phyloP scores from a whole-genome alignment of 2,113 vertebrate species.

The Semicossyphus pulcher region DNA sequence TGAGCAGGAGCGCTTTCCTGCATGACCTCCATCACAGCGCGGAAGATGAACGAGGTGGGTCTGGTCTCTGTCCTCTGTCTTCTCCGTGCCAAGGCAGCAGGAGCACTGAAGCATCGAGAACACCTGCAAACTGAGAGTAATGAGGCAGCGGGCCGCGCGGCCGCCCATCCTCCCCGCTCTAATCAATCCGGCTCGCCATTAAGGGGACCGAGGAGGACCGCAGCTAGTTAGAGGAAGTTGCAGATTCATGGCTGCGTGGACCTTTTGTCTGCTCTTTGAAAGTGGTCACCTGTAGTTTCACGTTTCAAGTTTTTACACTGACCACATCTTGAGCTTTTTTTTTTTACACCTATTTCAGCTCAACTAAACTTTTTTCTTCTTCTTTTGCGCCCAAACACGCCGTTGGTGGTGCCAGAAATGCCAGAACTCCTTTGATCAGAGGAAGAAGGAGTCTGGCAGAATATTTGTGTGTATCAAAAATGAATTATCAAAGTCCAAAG shows the following conservation, averaged over 20 bases:
- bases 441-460: background rate
- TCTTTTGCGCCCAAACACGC: background rate
- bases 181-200: slow-evolving; percentile 82
- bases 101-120: slow-evolving; percentile 71
- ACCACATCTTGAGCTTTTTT: background rate
- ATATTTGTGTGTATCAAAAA: background rate
- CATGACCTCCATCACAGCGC: slow-evolving; percentile 72
- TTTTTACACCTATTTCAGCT: background rate
- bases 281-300: slow-evolving; percentile 4
- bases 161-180: slow-evolving; percentile 73
- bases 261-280: background rate
- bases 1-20: slow-evolving; percentile 64
- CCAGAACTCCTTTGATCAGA: background rate
- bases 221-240: slow-evolving; percentile 38
- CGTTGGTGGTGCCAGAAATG: background rate
- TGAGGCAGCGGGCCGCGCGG: slow-evolving; percentile 73
- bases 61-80: slow-evolving; percentile 75
- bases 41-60: slow-evolving; percentile 78
- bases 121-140: slow-evolving; percentile 83
- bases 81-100: slow-evolving; percentile 68
- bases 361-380: background rate
- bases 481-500: background rate
- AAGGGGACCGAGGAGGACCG: slow-evolving; percentile 52
- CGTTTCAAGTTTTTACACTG: background rate
- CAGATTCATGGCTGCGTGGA: slow-evolving; percentile 37